Evolutionary conservation across 2,113 vertebrate genomes (phyloP).

Genomic region (Hyperopisus bebe): DNA sequence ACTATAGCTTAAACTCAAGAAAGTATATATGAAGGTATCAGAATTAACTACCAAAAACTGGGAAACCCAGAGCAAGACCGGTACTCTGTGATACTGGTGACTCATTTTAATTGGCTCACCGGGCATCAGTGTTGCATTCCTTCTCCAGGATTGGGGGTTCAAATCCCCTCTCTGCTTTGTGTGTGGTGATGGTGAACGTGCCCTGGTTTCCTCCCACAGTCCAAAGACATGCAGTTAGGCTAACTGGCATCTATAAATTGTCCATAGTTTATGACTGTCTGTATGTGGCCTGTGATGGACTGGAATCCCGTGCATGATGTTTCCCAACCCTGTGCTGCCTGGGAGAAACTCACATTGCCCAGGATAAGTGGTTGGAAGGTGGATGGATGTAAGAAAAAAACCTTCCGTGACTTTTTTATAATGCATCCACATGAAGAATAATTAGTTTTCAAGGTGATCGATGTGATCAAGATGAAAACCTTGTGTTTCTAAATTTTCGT

Average conservation of each 20-base stretch:
- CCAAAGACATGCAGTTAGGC: not conserved
- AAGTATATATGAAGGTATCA: not conserved
- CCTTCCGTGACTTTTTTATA: not conserved
- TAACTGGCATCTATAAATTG: not conserved
- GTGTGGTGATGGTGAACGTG: not conserved
- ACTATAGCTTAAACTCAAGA: not conserved
- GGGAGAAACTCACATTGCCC: not conserved
- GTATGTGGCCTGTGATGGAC: not conserved
- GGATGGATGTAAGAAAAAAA: not conserved
- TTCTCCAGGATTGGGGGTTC: not conserved
- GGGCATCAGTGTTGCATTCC: not conserved
- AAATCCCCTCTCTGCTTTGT: not conserved
- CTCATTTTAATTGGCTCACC: not conserved
- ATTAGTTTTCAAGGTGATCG: not conserved
- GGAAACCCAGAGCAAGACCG: not conserved
- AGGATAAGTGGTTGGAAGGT: not conserved
- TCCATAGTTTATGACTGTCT: not conserved
- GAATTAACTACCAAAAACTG: not conserved
- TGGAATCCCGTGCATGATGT: not conserved
- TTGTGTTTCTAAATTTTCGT: not conserved
- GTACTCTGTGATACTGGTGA: not conserved
- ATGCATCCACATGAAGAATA: not conserved
- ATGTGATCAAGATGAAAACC: not conserved
- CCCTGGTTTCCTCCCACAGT: not conserved
- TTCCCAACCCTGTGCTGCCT: not conserved